These are phyloP conservation scores for Epinephelus cyanopodus DNA, from an alignment of 2,113 vertebrate genomes.

Conservation along the genomic window DNA sequence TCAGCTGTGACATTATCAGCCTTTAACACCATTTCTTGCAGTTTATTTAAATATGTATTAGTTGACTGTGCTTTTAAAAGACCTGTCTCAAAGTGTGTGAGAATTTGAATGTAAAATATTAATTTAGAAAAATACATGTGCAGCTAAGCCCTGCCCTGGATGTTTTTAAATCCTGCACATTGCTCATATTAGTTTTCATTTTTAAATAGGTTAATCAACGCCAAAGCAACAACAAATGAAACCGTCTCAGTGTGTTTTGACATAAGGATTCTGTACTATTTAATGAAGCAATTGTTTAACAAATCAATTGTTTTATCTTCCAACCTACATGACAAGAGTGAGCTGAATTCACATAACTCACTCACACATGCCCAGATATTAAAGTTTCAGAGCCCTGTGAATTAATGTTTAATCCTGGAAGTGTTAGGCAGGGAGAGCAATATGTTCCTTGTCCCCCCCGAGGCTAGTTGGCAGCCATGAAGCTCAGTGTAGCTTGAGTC, in stretches of 20 bases:
- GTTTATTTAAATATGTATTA: not conserved
- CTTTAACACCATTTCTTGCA: not conserved
- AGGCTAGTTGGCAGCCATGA: conserved; percentile 76
- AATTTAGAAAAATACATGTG: not conserved
- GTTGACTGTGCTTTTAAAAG: not conserved
- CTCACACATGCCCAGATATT: conserved; percentile 70
- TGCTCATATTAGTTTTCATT: conserved; percentile 12
- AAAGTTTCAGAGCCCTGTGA: conserved; percentile 79
- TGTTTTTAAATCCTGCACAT: conserved; percentile 5
- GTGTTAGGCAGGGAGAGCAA: conserved; percentile 75
- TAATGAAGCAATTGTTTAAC: conserved; percentile 40
- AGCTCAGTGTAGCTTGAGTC: conserved; percentile 64
- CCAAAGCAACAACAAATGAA: conserved; percentile 26
- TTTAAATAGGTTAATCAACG: conserved; percentile 34
- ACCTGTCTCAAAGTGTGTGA: not conserved
- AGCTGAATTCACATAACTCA: conserved; percentile 49
- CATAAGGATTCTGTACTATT: conserved; percentile 11
- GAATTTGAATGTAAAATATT: not conserved
- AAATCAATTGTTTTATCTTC: conserved; percentile 39
- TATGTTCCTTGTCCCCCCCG: conserved; percentile 80
- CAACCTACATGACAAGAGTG: conserved; percentile 25
- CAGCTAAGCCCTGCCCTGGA: not conserved
- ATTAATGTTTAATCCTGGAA: conserved; percentile 85
- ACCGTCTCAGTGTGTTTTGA: not conserved
- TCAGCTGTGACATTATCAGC: not conserved